Percentiles rank a stretch among this genome's conserved stretches.
These are phyloP conservation scores for Sebastolobus altivelis DNA, from an alignment of 2,797 vertebrate genomes.

Conservation along the genomic window DNA sequence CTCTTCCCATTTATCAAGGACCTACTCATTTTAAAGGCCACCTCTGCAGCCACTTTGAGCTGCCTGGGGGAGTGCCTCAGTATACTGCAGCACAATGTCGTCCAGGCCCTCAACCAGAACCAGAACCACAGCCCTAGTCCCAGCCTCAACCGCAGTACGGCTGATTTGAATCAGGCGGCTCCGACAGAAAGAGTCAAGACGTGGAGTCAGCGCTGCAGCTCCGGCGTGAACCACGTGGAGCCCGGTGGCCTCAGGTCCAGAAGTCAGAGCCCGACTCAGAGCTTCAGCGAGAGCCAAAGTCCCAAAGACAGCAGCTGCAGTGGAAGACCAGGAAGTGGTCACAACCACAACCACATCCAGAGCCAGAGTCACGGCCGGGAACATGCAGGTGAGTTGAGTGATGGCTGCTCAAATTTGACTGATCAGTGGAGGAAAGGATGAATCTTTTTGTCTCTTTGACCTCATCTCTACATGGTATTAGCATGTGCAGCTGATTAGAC, in stretches of 20 bases:
- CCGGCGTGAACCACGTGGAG: constrained; percentile 43
- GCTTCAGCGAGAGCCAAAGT: constrained; percentile 25
- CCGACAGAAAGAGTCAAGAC: constrained; percentile 26
- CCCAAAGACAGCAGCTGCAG: constrained; percentile 22
- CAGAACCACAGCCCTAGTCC: constrained; percentile 56
- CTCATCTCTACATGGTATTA: no score
- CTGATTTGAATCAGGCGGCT: constrained; percentile 60
- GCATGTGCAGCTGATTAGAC: no score
- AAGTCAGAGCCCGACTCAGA: constrained; percentile 28
- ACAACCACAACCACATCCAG: constrained; percentile 19
- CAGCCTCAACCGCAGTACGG: constrained; percentile 64
- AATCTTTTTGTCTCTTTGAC: not conserved
- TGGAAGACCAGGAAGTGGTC: constrained; percentile 6
- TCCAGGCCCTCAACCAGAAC: constrained; percentile 82
- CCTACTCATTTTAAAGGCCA: constrained; percentile 92
- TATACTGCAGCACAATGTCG: constrained; percentile 90
- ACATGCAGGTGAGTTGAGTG: constrained; percentile 20
- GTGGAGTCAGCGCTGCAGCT: constrained; percentile 31
- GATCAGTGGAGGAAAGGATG: not conserved
- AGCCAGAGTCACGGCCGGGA: constrained; percentile 2
- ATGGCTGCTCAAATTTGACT: not conserved
- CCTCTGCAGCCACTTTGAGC: constrained; percentile 93
- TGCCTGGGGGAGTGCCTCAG: constrained; percentile 94
- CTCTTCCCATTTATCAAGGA: constrained; percentile 80
- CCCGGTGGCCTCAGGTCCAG: constrained; percentile 22